These are phyloP conservation scores for Phasia obesa DNA, from an alignment of 2,888 invertebrate species.

Conservation along the genomic window DNA sequence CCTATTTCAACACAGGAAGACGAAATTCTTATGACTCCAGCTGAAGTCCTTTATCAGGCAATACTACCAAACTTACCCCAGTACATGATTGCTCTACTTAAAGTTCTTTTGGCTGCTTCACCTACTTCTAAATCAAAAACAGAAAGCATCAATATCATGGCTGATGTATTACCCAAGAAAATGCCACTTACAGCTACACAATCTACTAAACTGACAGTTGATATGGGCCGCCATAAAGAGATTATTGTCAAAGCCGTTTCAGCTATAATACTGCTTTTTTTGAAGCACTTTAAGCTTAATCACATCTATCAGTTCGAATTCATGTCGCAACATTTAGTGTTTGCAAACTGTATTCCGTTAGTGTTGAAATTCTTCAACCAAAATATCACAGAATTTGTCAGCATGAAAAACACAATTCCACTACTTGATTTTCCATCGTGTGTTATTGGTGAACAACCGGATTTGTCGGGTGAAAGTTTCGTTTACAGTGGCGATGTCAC, in stretches of 20 bases:
- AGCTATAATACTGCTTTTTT: slow-evolving; percentile 92
- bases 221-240: slow-evolving; percentile 99
- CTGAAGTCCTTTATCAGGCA: slow-evolving; percentile 95
- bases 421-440: slow-evolving; percentile 97
- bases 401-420: slow-evolving; percentile 95
- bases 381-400: slow-evolving; percentile 96
- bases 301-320: slow-evolving; percentile 99
- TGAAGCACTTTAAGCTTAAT: slow-evolving; percentile 98
- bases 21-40: slow-evolving; percentile 90
- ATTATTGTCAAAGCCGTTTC: slow-evolving; percentile 98
- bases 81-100: slow-evolving; percentile 98
- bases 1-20: slow-evolving; percentile 93
- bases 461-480: slow-evolving; percentile 94
- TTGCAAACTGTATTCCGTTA: slow-evolving; percentile 99
- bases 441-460: slow-evolving; percentile 97
- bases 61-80: slow-evolving; percentile 98
- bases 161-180: slow-evolving; percentile 98
- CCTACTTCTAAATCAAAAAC: slow-evolving; percentile 99
- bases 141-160: slow-evolving; percentile 98
- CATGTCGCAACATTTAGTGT: slow-evolving; percentile 98
- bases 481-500: slow-evolving; percentile 88
- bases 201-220: slow-evolving; percentile 97
- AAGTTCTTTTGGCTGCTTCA: slow-evolving; percentile 97
- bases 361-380: slow-evolving; percentile 99
- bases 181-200: slow-evolving; percentile 98